These are phyloP conservation scores for Sebastes schlegelii DNA, from an alignment of 2,113 vertebrate species.

Conservation along the genomic window DNA sequence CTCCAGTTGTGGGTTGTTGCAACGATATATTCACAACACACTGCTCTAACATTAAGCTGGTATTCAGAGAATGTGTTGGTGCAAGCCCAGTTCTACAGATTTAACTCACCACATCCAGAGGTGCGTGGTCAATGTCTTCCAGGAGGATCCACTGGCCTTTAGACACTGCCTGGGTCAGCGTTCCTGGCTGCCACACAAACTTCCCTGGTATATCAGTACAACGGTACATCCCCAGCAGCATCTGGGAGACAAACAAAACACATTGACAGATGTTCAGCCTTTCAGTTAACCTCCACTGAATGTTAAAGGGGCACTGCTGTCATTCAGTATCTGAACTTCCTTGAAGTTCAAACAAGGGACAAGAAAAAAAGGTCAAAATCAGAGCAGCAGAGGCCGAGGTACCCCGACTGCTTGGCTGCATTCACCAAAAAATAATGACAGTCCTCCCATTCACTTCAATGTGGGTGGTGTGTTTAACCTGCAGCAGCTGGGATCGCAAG, in stretches of 20 bases:
- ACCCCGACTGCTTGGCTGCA: no score
- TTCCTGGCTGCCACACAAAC: constrained; percentile 97
- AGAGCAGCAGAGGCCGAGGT: background rate
- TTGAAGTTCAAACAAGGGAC: background rate
- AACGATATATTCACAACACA: background rate
- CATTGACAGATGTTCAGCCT: background rate
- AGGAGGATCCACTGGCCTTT: constrained; percentile 95
- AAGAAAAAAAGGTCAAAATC: background rate
- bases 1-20: background rate
- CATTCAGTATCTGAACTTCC: background rate
- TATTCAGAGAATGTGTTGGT: background rate
- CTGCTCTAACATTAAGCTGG: background rate
- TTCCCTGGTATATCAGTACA: constrained; percentile 97
- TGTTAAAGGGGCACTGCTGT: background rate
- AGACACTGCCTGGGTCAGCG: constrained; percentile 92
- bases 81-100: background rate
- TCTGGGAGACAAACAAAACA: constrained; percentile 78
- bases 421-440: no score
- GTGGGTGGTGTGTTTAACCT: no score
- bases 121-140: constrained; percentile 97
- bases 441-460: no score
- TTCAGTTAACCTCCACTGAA: background rate
- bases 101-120: constrained; percentile 93
- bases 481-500: no score
- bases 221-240: constrained; percentile 95